A percentile compares a stretch with the other conserved stretches of the same genome.
Conservation (phyloP, 2,888 invertebrate species). For the Tachina grossa region DNA sequence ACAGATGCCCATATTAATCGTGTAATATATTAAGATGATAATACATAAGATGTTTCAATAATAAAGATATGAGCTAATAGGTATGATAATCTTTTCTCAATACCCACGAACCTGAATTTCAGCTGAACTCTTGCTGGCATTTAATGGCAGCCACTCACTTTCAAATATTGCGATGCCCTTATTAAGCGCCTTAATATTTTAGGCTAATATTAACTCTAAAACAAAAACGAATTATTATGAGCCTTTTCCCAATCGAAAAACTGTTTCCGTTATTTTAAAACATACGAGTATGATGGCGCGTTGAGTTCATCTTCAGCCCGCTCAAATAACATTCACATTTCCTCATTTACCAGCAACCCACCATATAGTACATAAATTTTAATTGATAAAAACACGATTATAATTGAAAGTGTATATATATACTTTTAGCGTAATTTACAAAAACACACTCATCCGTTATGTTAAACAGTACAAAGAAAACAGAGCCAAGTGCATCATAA, state of each 20-base stretch:
- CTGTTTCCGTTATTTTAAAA: background rate
- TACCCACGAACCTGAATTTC: too few relatives aligned
- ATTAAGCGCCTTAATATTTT: too few relatives aligned
- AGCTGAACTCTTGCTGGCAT: too few relatives aligned
- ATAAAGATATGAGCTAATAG: too few relatives aligned
- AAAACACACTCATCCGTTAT: background rate
- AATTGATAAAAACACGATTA: conserved; percentile 45
- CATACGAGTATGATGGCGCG: background rate
- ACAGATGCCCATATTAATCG: too few relatives aligned
- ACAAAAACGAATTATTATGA: background rate
- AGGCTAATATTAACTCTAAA: too few relatives aligned
- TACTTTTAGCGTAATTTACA: conserved; percentile 59
- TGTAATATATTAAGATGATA: too few relatives aligned
- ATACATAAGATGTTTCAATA: too few relatives aligned
- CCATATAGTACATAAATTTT: conserved; percentile 22
- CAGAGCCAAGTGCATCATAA: background rate
- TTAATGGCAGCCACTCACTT: too few relatives aligned
- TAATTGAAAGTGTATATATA: conserved; percentile 54
- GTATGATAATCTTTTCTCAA: too few relatives aligned
- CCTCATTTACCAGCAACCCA: conserved; percentile 1
- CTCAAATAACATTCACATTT: conserved; percentile 43
- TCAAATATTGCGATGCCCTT: too few relatives aligned
- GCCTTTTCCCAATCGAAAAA: background rate
- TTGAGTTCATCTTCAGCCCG: conserved; percentile 6
- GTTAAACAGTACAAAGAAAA: conserved; percentile 8